These are phyloP conservation scores for Nycticorax nycticorax DNA, from an alignment of 2,113 vertebrate genomes.

Conservation along the genomic window DNA sequence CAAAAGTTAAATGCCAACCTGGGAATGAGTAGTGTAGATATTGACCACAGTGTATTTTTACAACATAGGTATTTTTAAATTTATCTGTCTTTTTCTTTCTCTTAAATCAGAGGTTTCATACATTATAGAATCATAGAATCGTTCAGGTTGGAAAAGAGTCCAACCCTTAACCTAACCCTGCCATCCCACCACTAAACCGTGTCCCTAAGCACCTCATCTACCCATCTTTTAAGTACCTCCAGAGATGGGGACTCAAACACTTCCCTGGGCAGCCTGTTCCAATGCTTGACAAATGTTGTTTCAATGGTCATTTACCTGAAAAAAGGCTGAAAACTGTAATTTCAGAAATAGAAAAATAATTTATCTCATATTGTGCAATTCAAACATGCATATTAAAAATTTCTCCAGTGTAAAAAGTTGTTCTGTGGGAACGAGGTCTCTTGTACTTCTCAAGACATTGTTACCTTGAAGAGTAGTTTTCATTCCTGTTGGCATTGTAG, in stretches of 20 bases:
- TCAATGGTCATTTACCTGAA: background rate
- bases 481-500: background rate
- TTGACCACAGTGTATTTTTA: background rate
- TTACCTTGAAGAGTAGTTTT: background rate
- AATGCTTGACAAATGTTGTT: background rate
- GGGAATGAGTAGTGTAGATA: background rate
- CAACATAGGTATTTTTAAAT: background rate
- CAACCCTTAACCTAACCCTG: no score
- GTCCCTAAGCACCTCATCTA: no score
- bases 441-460: background rate
- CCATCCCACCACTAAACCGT: no score
- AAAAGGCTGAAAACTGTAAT: background rate
- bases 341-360: background rate
- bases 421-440: background rate
- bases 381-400: background rate
- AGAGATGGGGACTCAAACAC: no score
- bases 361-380: background rate
- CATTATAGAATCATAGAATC: background rate
- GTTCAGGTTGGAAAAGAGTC: no score
- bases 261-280: no score
- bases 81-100: background rate
- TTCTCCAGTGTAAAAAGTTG: background rate
- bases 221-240: no score
- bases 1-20: background rate
- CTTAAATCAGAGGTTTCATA: background rate